These are phyloP conservation scores for Phallusia fumigata DNA, from an alignment of 23 tunicate species.

Conservation along the genomic window DNA sequence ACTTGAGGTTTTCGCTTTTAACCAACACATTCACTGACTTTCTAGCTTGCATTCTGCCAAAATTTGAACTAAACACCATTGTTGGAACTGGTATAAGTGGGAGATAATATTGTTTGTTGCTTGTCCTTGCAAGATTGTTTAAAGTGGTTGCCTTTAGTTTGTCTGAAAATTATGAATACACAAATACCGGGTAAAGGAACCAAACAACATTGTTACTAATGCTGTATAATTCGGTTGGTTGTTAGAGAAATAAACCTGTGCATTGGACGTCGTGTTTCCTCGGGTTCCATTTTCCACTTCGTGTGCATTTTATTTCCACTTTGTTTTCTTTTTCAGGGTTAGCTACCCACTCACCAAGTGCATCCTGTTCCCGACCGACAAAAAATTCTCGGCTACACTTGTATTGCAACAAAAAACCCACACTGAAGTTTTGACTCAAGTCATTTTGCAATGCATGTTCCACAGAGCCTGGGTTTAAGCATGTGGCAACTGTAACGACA, in stretches of 20 bases:
- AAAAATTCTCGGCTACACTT: slow-evolving; percentile 24
- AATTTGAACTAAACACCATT: too few relatives aligned
- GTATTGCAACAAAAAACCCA: slow-evolving; percentile 20
- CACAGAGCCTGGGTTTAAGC: slow-evolving; percentile 41
- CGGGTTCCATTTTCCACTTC: slow-evolving; percentile 67
- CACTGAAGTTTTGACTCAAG: slow-evolving; percentile 21
- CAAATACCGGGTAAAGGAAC: too few relatives aligned
- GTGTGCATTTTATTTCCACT: slow-evolving; percentile 20
- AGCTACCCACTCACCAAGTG: slow-evolving; percentile 54
- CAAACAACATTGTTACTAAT: too few relatives aligned
- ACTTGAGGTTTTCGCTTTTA: too few relatives aligned
- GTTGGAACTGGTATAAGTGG: too few relatives aligned
- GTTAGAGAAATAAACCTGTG: slow-evolving; percentile 28
- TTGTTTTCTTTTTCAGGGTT: neutral
- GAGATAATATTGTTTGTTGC: too few relatives aligned
- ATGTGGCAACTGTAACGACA: slow-evolving; percentile 46
- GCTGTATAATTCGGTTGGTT: too few relatives aligned
- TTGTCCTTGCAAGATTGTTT: neutral
- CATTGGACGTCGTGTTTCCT: slow-evolving; percentile 30
- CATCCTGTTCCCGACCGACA: slow-evolving; percentile 58
- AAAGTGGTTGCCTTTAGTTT: neutral
- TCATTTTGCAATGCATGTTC: slow-evolving; percentile 21
- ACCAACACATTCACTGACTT: too few relatives aligned
- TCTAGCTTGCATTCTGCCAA: too few relatives aligned
- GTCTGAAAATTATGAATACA: neutral